Evolutionary conservation across 2,888 invertebrate species (phyloP), one percentile per base, ranked within the genome.

Genomic region (Seladonia tumulorum): DNA sequence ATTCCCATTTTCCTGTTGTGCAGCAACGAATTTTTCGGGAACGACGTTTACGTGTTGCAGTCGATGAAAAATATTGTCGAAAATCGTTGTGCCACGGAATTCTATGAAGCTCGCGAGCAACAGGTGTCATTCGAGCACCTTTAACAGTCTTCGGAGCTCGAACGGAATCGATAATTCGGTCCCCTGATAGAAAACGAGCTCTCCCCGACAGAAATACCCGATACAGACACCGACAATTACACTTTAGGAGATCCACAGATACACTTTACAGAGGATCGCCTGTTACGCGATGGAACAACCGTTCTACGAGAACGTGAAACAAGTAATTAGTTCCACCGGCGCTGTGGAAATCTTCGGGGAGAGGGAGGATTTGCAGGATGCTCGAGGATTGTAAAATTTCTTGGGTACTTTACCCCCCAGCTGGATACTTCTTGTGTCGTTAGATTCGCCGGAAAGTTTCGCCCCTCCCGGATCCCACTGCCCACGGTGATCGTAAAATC

Each of bases 101-200:
- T 84, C 47, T 12, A 18, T 1, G 14, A 29, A 25, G 68, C 39
- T 35, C 12, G 45, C 14, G 71, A 78, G 87, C 89, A 89, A 89
- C 89, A 89, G 89, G 86, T 89, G 89, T 87, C 81, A 12, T 75
- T 81, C 68, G 29, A 66, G 53, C 78, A 39, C 78, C 78, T 79
- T 82, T 81, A 66, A 76, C 22, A 71, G 63, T 70, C 66, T 70
- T 79, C 73, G 63, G 47, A 79, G 63, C 72, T 68, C 39, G 18
- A 70, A 83, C 68, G 53, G 14, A 72, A 53, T 88, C 76, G 73
- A 83, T 83, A 79, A 82, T 71, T 63, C 45, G 66, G 39, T 76
- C 25, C 14, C 57, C 39, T 1, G 57, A 42, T 39, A 10, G 45
- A 71, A 72, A 45, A 57, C 42, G 45, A 68, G 14, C 53, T 8